Conservation (phyloP, 1,140 invertebrate genomes). For the Listronotus bonariensis region DNA sequence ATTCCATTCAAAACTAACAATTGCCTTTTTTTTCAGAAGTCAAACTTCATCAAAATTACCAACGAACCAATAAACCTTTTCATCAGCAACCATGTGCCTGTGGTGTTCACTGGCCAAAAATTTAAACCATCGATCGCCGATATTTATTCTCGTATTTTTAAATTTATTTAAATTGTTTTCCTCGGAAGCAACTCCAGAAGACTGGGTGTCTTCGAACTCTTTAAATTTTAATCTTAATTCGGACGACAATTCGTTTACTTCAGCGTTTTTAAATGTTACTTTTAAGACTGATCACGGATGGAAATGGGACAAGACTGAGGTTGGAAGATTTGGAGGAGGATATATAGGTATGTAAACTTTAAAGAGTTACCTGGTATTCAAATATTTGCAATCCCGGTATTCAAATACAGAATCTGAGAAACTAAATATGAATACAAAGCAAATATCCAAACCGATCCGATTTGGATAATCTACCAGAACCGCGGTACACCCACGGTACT, state of each 20-base stretch:
- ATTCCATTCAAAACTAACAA: too few relatives aligned
- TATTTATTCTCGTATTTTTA: constrained; percentile 6
- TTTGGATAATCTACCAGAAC: too few relatives aligned
- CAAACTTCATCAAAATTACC: constrained; percentile 11
- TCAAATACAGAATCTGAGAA: too few relatives aligned
- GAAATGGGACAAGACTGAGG: constrained; percentile 59
- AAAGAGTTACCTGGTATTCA: too few relatives aligned
- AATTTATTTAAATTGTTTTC: constrained; percentile 9
- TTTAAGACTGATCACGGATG: constrained; percentile 48
- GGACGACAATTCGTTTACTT: constrained; percentile 45
- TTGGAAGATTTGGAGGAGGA: constrained; percentile 73
- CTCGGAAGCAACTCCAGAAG: constrained; percentile 38
- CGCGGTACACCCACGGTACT: too few relatives aligned
- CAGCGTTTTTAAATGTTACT: constrained; percentile 57
- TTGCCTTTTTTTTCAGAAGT: constrained; percentile 1
- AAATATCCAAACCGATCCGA: too few relatives aligned
- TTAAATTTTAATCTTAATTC: constrained; percentile 41
- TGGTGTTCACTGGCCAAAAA: neutral
- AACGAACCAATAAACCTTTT: constrained; percentile 11
- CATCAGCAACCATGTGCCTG: neutral
- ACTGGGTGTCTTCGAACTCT: constrained; percentile 41
- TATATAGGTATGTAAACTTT: constrained; percentile 56
- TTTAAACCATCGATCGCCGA: neutral
- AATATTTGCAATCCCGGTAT: too few relatives aligned
- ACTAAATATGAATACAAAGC: too few relatives aligned